A percentile compares a stretch with the other conserved stretches of the same genome.
phyloP scores from a whole-genome alignment of 2,113 vertebrate species.

The Hydrochoerus hydrochaeris region DNA sequence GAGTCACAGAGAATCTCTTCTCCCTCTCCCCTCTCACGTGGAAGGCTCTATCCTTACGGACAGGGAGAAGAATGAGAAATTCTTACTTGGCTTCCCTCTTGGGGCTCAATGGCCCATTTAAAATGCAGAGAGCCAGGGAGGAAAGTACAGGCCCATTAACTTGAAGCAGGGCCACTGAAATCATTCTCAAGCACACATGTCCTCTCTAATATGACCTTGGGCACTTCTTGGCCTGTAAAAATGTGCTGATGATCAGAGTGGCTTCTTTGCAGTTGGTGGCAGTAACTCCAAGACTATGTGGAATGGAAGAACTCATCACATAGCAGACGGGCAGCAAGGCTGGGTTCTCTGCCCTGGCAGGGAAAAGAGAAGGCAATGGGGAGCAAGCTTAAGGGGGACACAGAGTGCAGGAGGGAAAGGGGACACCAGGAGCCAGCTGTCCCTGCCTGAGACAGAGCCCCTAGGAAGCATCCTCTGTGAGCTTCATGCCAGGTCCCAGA shows the following conservation, averaged over 20 bases:
- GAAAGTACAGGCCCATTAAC: conserved; percentile 36
- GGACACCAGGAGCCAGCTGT: background rate
- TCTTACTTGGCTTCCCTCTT: conserved; percentile 28
- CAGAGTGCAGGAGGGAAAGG: background rate
- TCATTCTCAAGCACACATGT: background rate
- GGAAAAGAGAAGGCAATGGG: background rate
- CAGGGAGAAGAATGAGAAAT: background rate
- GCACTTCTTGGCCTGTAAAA: background rate
- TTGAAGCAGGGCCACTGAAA: conserved; percentile 5
- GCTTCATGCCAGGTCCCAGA: background rate
- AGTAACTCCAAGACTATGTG: background rate
- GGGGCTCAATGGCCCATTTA: conserved; percentile 22
- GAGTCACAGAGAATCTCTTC: background rate
- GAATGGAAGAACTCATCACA: background rate
- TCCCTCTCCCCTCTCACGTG: background rate
- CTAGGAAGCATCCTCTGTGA: background rate
- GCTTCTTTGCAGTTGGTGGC: background rate
- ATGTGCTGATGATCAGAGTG: background rate
- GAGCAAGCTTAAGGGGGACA: background rate
- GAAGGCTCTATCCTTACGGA: background rate
- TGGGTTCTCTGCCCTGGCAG: background rate
- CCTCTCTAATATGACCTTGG: background rate
- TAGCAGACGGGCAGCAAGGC: background rate
- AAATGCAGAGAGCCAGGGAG: conserved; percentile 35
- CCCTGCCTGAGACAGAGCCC: background rate